phyloP scores from a whole-genome alignment of 2,113 vertebrate species.

The Pampusana beccarii region DNA sequence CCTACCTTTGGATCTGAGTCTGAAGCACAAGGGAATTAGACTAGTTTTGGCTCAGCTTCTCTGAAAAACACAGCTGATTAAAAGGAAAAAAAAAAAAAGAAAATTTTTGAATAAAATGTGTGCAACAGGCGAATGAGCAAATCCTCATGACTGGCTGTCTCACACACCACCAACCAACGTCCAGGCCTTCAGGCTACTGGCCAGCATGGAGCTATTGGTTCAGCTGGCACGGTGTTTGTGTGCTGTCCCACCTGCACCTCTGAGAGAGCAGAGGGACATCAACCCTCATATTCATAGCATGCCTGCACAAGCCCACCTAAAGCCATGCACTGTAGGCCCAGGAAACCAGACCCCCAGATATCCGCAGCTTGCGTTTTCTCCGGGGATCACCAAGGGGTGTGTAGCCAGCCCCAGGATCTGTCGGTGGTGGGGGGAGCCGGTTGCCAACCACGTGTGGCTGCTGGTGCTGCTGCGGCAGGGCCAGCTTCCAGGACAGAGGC shows the following conservation, averaged over 20 bases:
- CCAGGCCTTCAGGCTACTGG: neutral
- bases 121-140: neutral
- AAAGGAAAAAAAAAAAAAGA: neutral
- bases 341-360: neutral
- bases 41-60: neutral
- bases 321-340: neutral
- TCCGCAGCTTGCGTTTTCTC: neutral
- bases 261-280: neutral
- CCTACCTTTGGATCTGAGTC: neutral
- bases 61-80: neutral
- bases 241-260: neutral
- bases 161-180: neutral
- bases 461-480: neutral
- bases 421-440: accelerated
- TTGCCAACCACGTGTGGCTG: neutral
- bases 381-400: neutral
- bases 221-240: neutral
- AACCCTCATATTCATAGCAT: neutral
- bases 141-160: neutral
- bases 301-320: neutral
- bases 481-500: neutral
- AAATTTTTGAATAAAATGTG: neutral
- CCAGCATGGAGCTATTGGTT: neutral
- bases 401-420: neutral
- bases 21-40: neutral